phyloP scores from a whole-genome alignment of 2,888 invertebrate species.

The Aphidoletes aphidimyza region DNA sequence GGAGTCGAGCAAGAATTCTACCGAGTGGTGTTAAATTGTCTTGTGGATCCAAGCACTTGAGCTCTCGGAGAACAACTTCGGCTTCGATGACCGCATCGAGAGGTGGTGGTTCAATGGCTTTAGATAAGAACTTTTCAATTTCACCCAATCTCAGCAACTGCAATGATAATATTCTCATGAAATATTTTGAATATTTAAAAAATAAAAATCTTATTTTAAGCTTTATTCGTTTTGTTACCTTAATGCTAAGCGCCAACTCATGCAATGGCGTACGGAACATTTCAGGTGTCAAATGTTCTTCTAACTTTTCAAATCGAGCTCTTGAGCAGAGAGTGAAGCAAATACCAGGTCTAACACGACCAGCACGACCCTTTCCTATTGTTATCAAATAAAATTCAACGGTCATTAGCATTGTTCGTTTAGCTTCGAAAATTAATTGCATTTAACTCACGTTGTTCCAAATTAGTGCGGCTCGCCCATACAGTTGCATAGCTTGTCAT shows the following conservation, averaged over 20 bases:
- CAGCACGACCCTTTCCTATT: constrained; percentile 88
- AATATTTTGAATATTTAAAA: no score
- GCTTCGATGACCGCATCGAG: constrained; percentile 98
- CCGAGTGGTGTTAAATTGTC: constrained; percentile 95
- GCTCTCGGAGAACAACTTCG: constrained; percentile 83
- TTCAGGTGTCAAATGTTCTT: constrained; percentile 94
- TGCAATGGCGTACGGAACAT: constrained; percentile 98
- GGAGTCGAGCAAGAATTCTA: constrained; percentile 90
- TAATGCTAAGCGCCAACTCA: constrained; percentile 91
- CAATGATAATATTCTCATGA: neutral
- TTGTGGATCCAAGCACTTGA: constrained; percentile 88
- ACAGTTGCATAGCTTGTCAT: constrained; percentile 98
- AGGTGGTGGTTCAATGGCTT: constrained; percentile 96
- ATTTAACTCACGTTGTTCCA: constrained; percentile 77
- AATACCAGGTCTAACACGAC: constrained; percentile 91
- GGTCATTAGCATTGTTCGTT: neutral
- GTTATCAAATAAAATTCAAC: constrained; percentile 24
- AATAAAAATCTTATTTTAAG: neutral
- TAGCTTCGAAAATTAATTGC: neutral
- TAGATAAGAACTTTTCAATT: constrained; percentile 94
- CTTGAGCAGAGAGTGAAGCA: constrained; percentile 92
- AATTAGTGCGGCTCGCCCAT: constrained; percentile 93
- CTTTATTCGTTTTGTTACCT: constrained; percentile 57
- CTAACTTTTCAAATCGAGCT: constrained; percentile 77
- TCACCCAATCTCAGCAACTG: constrained; percentile 87